Evolutionary conservation across 1,140 invertebrate species (phyloP).

Genomic region (Thaumatotibia leucotreta): DNA sequence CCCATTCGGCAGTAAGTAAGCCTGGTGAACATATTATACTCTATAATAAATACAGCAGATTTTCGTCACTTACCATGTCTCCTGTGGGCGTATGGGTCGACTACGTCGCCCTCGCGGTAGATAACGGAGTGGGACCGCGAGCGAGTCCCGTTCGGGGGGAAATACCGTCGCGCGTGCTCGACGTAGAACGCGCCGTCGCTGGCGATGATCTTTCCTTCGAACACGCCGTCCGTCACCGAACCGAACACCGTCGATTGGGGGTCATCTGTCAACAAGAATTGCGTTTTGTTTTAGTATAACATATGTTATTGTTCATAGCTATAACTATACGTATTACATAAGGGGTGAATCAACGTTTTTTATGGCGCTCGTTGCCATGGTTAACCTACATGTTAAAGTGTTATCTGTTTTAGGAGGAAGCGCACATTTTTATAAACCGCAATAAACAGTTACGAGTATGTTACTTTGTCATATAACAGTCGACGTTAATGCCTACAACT

Average conservation of each 20-base stretch:
- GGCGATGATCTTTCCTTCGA: slow-evolving; percentile 95
- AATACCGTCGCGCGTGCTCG: slow-evolving; percentile 93
- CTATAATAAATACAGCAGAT: no score
- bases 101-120: slow-evolving; percentile 94
- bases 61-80: slow-evolving; percentile 84
- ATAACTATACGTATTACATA: no score
- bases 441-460: no score
- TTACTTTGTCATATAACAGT: neutral
- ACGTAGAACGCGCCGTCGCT: slow-evolving; percentile 90
- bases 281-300: no score
- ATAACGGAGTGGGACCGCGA: slow-evolving; percentile 93
- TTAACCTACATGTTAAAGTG: no score
- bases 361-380: no score
- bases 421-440: no score
- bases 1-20: slow-evolving; percentile 86
- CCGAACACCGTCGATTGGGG: slow-evolving; percentile 91
- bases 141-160: slow-evolving; percentile 79
- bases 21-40: no score
- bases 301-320: no score
- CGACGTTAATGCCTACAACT: no score
- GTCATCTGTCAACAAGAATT: slow-evolving; percentile 81
- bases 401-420: neutral
- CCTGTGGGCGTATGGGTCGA: slow-evolving; percentile 87
- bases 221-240: slow-evolving; percentile 94
- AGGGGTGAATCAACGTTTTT: no score